Conservation (phyloP, 2,797 vertebrate species). For the Anas bahamensis region DNA sequence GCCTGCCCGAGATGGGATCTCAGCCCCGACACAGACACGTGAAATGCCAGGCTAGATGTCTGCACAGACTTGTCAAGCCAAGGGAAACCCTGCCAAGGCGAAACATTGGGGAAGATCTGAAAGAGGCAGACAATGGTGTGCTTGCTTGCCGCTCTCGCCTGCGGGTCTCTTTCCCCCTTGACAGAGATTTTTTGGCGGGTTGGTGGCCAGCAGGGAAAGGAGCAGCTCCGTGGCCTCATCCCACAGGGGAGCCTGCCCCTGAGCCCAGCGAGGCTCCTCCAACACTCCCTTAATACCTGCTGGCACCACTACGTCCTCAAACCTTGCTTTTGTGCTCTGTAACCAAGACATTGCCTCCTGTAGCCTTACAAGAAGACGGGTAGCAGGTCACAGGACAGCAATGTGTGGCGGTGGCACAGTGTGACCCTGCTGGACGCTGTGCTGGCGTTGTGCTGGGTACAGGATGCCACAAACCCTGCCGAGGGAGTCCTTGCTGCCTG, state of each 20-base stretch:
- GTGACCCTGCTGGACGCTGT: no score
- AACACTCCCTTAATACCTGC: not conserved
- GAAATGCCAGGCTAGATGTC: conserved; percentile 56
- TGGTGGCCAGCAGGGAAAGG: fast-evolving
- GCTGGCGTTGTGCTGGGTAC: no score
- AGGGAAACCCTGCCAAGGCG: conserved; percentile 7
- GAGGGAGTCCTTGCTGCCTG: not conserved
- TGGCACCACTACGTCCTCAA: not conserved
- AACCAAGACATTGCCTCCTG: not conserved
- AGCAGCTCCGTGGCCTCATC: not conserved
- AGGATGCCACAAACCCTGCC: no score
- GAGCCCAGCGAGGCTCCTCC: not conserved
- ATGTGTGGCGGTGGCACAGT: not conserved
- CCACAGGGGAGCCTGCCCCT: not conserved
- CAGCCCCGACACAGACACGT: conserved; percentile 42
- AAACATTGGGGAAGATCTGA: conserved; percentile 28
- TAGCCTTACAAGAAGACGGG: not conserved
- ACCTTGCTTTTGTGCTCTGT: not conserved
- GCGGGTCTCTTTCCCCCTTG: not conserved
- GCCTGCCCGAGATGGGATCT: conserved; percentile 62
- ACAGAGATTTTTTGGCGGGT: not conserved
- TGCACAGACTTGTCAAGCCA: conserved; percentile 67
- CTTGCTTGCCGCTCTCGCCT: not conserved
- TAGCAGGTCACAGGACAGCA: not conserved
- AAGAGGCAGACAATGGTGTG: conserved; percentile 49